A percentile compares a stretch with the other conserved stretches of the same genome.
Evolutionary conservation across 2,797 vertebrate genomes (phyloP).

Genomic region (Microctenopoma stevenorrisi): DNA sequence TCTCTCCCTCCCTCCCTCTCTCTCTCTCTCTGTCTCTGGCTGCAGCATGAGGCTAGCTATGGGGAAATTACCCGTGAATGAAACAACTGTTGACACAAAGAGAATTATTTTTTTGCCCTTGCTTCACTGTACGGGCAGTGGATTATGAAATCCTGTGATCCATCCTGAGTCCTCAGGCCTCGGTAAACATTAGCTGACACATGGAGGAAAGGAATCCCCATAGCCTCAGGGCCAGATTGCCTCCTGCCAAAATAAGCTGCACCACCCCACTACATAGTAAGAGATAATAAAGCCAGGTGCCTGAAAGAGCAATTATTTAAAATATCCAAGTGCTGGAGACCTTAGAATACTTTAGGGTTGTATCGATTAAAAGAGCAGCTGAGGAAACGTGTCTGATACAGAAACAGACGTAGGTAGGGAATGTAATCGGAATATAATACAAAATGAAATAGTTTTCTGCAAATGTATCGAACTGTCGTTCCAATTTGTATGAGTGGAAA

Average conservation of each 20-base stretch:
- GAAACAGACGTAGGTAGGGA: neutral
- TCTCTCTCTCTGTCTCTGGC: conserved; percentile 43
- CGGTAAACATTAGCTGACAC: conserved; percentile 84
- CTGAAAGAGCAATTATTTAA: conserved; percentile 67
- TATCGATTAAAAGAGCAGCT: conserved; percentile 25
- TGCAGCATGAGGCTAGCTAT: conserved; percentile 61
- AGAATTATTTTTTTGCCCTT: conserved; percentile 76
- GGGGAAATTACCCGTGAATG: conserved; percentile 82
- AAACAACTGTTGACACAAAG: conserved; percentile 84
- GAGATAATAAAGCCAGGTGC: conserved; percentile 72
- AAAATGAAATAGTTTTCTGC: neutral
- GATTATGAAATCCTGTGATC: conserved; percentile 83
- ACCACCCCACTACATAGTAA: conserved; percentile 55
- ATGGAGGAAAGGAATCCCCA: conserved; percentile 82
- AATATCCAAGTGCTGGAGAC: conserved; percentile 56
- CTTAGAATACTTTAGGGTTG: conserved; percentile 46
- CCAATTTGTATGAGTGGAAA: neutral
- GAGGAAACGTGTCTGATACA: conserved; percentile 6
- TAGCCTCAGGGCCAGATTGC: conserved; percentile 71
- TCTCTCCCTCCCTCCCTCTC: conserved; percentile 36
- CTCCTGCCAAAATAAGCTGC: conserved; percentile 67
- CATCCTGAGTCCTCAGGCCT: conserved; percentile 76
- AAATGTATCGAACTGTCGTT: neutral
- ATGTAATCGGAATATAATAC: neutral
- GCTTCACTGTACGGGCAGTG: conserved; percentile 71